Percentiles rank a stretch among this genome's conserved stretches.
These are phyloP conservation scores for Dinomys branickii DNA, from an alignment of 2,113 vertebrate genomes.

Conservation along the genomic window DNA sequence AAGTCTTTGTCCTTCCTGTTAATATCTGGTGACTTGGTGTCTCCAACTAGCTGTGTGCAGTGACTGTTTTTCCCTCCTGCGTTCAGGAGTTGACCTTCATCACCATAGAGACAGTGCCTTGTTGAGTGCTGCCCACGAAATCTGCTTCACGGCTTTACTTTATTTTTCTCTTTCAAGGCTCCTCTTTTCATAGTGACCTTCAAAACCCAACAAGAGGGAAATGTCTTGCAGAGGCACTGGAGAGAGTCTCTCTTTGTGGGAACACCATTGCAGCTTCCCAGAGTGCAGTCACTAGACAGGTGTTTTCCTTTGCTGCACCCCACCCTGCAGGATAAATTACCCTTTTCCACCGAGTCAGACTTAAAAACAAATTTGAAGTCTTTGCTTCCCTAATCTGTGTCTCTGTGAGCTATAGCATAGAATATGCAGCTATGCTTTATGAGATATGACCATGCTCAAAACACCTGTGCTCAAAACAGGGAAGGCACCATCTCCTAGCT, in stretches of 20 bases:
- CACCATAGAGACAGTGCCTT: conserved; percentile 42
- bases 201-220: neutral
- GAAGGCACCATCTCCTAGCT: accelerated
- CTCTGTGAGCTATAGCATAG: neutral
- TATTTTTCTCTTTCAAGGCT: conserved; percentile 2
- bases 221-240: accelerated
- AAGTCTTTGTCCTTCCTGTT: neutral
- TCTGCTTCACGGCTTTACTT: neutral
- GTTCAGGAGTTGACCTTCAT: conserved; percentile 28
- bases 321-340: neutral
- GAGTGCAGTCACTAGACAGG: neutral
- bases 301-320: neutral
- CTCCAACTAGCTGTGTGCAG: accelerated
- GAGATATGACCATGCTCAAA: neutral
- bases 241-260: accelerated
- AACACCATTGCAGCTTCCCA: accelerated
- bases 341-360: neutral
- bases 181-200: neutral
- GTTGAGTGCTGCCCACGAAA: neutral
- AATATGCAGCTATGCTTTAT: neutral
- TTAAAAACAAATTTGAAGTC: neutral
- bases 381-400: neutral
- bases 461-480: neutral
- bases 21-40: accelerated
- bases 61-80: neutral